Conservation (phyloP, 2,888 invertebrate species). For the Cryptosula pallasiana region DNA sequence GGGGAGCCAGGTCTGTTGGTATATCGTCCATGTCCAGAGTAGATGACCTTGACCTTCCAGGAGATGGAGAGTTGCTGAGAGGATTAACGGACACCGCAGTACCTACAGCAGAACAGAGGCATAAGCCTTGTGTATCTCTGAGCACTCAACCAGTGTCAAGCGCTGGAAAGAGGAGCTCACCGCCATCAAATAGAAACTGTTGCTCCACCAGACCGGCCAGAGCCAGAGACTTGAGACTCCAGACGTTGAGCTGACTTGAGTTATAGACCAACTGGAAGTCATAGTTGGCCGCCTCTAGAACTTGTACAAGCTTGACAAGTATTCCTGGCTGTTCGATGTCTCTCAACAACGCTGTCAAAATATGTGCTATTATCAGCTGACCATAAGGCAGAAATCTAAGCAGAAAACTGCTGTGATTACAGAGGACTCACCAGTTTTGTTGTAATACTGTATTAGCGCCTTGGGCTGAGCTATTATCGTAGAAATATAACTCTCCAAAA, state of each 20-base stretch:
- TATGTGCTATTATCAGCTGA: background rate
- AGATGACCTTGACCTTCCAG: slow-evolving; percentile 16
- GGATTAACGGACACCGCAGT: too few species aligned
- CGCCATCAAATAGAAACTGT: slow-evolving; percentile 21
- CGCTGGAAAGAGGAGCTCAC: background rate
- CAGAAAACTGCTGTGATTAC: too few species aligned
- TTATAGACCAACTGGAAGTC: slow-evolving; percentile 66
- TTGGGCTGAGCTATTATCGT: slow-evolving; percentile 60
- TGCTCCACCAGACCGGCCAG: slow-evolving; percentile 63
- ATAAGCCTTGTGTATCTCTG: too few species aligned
- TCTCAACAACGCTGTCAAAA: slow-evolving; percentile 68
- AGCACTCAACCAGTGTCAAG: too few species aligned
- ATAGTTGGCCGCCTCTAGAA: slow-evolving; percentile 32
- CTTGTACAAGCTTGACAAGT: slow-evolving; percentile 31
- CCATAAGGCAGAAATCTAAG: too few species aligned
- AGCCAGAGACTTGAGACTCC: slow-evolving; percentile 77
- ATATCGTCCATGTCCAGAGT: slow-evolving; percentile 19
- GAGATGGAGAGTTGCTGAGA: too few species aligned
- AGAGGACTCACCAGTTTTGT: slow-evolving; percentile 7
- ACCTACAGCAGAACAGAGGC: too few species aligned
- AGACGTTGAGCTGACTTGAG: slow-evolving; percentile 79
- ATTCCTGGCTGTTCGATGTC: slow-evolving; percentile 68
- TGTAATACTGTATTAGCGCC: background rate
- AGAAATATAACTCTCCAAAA: slow-evolving; percentile 78
- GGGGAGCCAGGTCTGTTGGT: background rate